These are phyloP conservation scores for Aphidius ervi DNA, from an alignment of 1,140 invertebrate species.

Conservation along the genomic window DNA sequence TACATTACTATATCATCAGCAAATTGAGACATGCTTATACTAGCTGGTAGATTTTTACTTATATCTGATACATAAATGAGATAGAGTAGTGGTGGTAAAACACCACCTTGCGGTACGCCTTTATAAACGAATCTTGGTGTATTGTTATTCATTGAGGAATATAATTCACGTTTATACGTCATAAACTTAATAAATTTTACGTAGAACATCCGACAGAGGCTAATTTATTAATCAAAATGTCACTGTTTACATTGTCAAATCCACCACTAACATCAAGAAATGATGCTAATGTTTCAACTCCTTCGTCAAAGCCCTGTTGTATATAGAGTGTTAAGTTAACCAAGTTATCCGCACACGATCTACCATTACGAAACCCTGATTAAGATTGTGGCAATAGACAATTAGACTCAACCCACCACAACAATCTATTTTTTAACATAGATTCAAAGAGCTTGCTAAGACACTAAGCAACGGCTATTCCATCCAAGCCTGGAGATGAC, in stretches of 20 bases:
- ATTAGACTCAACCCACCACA: not conserved
- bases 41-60: not conserved
- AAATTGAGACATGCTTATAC: conserved; percentile 8
- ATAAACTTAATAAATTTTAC: conserved; percentile 7
- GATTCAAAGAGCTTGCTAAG: not conserved
- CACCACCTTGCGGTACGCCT: conserved; percentile 7
- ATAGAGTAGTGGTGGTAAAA: conserved; percentile 14
- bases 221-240: conserved; percentile 8
- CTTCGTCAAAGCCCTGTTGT: not conserved
- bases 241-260: conserved; percentile 17
- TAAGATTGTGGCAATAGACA: not conserved
- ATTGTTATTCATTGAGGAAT: not conserved
- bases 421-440: not conserved
- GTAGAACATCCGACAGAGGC: not conserved
- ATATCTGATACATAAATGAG: conserved; percentile 17
- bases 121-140: not conserved
- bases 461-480: not conserved
- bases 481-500: conserved; percentile 11
- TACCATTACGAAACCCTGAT: conserved; percentile 1
- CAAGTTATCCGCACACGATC: not conserved
- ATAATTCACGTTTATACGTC: not conserved
- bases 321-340: not conserved
- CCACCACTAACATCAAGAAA: conserved; percentile 7
- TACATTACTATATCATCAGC: conserved; percentile 20
- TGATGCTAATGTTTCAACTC: not conserved